These are phyloP conservation scores for Campoplex capitator DNA, from an alignment of 2,888 invertebrate genomes.

Conservation along the genomic window DNA sequence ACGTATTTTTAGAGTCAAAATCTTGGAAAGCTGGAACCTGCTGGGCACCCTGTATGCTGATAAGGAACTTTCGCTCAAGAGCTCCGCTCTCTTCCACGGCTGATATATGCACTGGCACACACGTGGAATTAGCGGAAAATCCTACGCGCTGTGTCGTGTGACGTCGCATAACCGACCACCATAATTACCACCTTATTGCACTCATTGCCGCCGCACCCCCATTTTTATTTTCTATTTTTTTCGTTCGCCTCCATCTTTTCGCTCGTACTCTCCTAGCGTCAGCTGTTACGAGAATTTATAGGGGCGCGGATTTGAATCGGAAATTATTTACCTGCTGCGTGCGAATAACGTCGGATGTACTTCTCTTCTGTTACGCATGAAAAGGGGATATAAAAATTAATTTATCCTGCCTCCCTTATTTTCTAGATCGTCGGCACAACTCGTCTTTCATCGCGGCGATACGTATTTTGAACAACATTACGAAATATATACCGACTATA, in stretches of 20 bases:
- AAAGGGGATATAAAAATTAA: not conserved
- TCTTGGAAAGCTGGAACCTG: not conserved
- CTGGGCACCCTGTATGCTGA: not conserved
- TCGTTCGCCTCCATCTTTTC: not conserved
- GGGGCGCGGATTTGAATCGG: not conserved
- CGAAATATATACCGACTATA: not conserved
- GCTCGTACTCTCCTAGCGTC: not conserved
- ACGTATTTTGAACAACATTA: not conserved
- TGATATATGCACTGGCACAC: slow-evolving; percentile 80
- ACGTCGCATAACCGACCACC: slow-evolving; percentile 75
- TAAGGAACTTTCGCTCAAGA: not conserved
- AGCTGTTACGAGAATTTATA: not conserved
- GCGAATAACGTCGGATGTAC: not conserved
- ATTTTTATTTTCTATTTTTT: not conserved
- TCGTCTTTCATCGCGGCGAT: not conserved
- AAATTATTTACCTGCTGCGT: not conserved
- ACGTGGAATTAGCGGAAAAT: slow-evolving; percentile 77
- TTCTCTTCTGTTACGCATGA: too few relatives aligned
- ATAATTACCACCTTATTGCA: slow-evolving; percentile 75
- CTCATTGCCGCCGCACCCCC: not conserved
- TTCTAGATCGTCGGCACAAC: too few relatives aligned
- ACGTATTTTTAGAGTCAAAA: not conserved
- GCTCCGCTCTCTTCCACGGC: not conserved
- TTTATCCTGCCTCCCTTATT: not conserved
- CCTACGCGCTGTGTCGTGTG: slow-evolving; percentile 75